Base-by-base conservation (phyloP, 2,797 vertebrate species). In the Bovichtus diacanthus region DNA sequence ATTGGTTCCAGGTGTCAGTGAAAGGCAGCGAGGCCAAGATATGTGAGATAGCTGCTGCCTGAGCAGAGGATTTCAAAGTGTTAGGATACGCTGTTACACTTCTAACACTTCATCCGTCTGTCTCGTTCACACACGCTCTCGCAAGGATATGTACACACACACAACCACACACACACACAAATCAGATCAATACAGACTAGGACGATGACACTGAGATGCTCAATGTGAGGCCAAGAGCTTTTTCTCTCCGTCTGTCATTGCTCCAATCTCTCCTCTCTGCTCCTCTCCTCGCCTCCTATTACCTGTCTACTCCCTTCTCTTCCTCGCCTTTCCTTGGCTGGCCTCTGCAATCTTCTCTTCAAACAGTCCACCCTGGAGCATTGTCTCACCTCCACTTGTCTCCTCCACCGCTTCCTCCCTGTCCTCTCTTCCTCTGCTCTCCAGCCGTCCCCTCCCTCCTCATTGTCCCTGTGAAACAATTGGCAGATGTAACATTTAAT, bases 401-500 rank as follows among this genome's bases (percentile, higher is more conserved):
- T 88, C 80, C 85, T 82, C 70, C 80, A 65, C 69, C 46, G 38
- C 74, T 81, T 79, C 79, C 80, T 70, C 74, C 83, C 69, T 55
- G 19, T 70, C 70, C 65, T 69, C 76, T 78, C 76, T 79, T 51
- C 69, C 80, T 63, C 79, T 62, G 78, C 86, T 82, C 82, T 85
- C 83, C 84, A 83, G 70, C 81, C 71, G 54, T 81, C 83, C 84
- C 81, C 87, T 80, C 84, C 85, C 79, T 81, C 80, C 86, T 85
- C 88, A 90, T 91, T 92, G 93, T 93, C 87, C 88, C 88, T 55
- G 86, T 93, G 90, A 94, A 95, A 94, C 94, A 95, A 94, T 94
- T 95, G 94, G 94, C 93, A 95, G 93, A 95, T 94, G 93, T 94
- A 95, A 93, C 93, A 95, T 95, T 95, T 95, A 94, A 95, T 95